Percentiles rank a stretch among this genome's conserved stretches.
Evolutionary conservation across 2,888 invertebrate species (phyloP).

Genomic region (Eutolmus rufibarbis): DNA sequence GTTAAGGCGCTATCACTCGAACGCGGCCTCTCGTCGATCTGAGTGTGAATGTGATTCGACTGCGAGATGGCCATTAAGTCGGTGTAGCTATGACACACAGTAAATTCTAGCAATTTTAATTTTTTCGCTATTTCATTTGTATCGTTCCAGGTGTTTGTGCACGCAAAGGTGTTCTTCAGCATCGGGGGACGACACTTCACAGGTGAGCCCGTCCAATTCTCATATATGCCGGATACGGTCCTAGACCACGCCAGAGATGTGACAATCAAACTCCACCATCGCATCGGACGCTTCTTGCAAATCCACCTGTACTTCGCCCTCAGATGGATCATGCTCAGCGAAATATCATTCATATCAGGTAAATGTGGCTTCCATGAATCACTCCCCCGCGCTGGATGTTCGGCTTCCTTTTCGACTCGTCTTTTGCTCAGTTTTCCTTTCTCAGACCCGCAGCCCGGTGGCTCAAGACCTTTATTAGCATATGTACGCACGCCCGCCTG

Average conservation of each 20-base stretch:
- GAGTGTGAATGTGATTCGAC: background rate
- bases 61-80: background rate
- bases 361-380: constrained; percentile 51
- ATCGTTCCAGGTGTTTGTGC: constrained; percentile 73
- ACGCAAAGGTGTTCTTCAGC: constrained; percentile 79
- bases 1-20: background rate
- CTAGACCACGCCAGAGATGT: constrained; percentile 83
- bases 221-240: constrained; percentile 77
- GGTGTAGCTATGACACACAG: background rate
- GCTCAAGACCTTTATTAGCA: background rate
- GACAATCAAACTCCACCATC: constrained; percentile 78
- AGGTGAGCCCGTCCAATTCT: constrained; percentile 76
- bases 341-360: constrained; percentile 85
- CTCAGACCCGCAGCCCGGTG: background rate
- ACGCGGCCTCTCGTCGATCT: background rate
- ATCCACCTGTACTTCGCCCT: constrained; percentile 80
- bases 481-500: background rate
- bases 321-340: constrained; percentile 86
- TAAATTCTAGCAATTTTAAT: background rate
- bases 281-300: constrained; percentile 77
- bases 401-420: background rate
- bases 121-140: background rate
- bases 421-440: background rate
- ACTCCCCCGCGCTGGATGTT: background rate
- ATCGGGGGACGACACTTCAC: constrained; percentile 75